phyloP scores from a whole-genome alignment of 2,797 vertebrate genomes.

The Oophaga sylvatica region DNA sequence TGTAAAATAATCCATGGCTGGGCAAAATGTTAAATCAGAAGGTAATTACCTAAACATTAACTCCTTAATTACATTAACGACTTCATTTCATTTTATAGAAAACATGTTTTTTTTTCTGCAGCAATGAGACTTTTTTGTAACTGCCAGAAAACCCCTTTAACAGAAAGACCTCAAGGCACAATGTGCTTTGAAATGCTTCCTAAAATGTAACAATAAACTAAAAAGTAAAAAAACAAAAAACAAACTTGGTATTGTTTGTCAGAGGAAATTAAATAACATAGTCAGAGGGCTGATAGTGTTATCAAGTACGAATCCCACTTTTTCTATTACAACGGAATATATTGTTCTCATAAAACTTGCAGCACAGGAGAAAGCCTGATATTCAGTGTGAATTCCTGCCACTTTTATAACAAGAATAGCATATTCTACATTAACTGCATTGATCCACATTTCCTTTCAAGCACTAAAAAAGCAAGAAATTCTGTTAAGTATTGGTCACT shows the following conservation, averaged over 20 bases:
- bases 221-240: background rate
- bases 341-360: conserved; percentile 18
- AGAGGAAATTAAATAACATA: background rate
- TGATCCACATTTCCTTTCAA: conserved; percentile 58
- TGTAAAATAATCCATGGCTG: too few relatives aligned
- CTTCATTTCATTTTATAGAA: too few relatives aligned
- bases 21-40: too few relatives aligned
- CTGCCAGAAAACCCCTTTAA: too few relatives aligned
- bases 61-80: too few relatives aligned
- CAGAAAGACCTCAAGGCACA: too few relatives aligned
- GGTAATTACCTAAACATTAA: too few relatives aligned
- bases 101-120: too few relatives aligned
- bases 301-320: background rate
- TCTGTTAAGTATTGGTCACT: conserved; percentile 59
- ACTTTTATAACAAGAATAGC: conserved; percentile 18
- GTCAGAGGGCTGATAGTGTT: background rate
- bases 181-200: background rate
- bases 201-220: background rate
- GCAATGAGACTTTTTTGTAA: too few relatives aligned
- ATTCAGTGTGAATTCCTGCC: background rate
- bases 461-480: conserved; percentile 47
- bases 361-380: conserved; percentile 11
- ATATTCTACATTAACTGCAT: conserved; percentile 52
- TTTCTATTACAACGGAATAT: conserved; percentile 7
- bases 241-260: background rate